Evolutionary conservation across 1,140 invertebrate genomes (phyloP), one percentile per base, ranked within the genome.

Genomic region (Vollenhovia emeryi): DNA sequence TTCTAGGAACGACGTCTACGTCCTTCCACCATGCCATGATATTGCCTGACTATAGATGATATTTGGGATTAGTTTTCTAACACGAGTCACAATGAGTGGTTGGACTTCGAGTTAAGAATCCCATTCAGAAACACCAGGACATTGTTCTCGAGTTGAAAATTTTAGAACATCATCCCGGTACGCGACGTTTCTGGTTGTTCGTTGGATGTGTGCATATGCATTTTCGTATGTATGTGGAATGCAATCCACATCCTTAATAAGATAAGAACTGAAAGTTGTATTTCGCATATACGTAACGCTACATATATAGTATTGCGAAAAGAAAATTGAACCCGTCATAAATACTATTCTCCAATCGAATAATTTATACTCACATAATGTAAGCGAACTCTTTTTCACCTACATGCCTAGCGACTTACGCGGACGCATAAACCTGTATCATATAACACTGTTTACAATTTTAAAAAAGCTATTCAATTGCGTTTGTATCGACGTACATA

Each of bases 281-380:
- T 36, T 24, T 40, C 15, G 13, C 8, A 62, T n/a, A 62, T 76
- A 48, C n/a, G 24, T 8, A 24, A 48, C 18, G 9, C 6, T 59
- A 40, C 2, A 27, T 36, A 18, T n/a, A n/a, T n/a, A n/a, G n/a
- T 60, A n/a, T 30, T 15, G 24, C n/a, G 15, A 64, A 43, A 62
- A 43, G n/a, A 62, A 75, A 74, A 21, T 27, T 43, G 2, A 62
- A 30, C 30, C 18, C 3, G n/a, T 50, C 27, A 30, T 6, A 45
- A 69, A 27, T 71, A n/a, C n/a, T n/a, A 40, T 36, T 59, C 15
- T 2, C 5, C 27, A 30, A 1, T 21, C 13, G 13, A 73, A 74
- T 87, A 68, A 88, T 88, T 78, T 85, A 73, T 85, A 13, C 36
- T 87, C 87, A 87, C 87, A 68, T 62, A 15, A 36, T 85, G 57